phyloP scores from a whole-genome alignment of 2,888 invertebrate genomes.

The Chydorus sphaericus region DNA sequence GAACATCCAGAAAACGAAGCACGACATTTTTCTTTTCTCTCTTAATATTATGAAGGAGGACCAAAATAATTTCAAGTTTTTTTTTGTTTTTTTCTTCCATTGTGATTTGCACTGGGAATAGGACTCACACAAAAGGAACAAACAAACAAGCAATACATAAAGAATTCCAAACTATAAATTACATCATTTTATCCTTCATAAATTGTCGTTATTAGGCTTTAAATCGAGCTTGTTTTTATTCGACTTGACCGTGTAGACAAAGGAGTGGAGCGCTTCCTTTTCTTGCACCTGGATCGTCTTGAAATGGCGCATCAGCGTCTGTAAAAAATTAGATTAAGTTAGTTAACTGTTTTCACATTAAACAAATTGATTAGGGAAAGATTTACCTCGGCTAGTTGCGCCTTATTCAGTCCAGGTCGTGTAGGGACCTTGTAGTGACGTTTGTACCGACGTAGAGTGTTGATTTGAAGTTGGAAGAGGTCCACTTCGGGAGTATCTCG shows the following conservation, averaged over 20 bases:
- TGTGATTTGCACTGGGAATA: conserved; percentile 3
- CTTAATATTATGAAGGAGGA: too few relatives aligned
- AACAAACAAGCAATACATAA: too few relatives aligned
- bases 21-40: too few relatives aligned
- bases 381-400: conserved; percentile 82
- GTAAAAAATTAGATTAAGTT: conserved; percentile 31
- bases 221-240: conserved; percentile 76
- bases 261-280: conserved; percentile 85
- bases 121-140: not conserved
- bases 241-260: conserved; percentile 90
- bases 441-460: conserved; percentile 85
- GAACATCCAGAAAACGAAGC: not conserved
- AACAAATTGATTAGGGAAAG: conserved; percentile 9
- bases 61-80: too few relatives aligned
- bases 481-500: conserved; percentile 73
- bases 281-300: conserved; percentile 86
- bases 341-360: not conserved
- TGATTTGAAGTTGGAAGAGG: conserved; percentile 80
- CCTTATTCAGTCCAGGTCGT: conserved; percentile 82
- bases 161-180: too few relatives aligned
- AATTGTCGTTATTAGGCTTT: conserved; percentile 29
- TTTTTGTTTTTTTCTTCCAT: too few relatives aligned
- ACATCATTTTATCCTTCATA: too few relatives aligned
- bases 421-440: conserved; percentile 83
- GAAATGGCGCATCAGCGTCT: conserved; percentile 90